Conservation (phyloP, 1,140 invertebrate species). For the Neodiprion fabricii region DNA sequence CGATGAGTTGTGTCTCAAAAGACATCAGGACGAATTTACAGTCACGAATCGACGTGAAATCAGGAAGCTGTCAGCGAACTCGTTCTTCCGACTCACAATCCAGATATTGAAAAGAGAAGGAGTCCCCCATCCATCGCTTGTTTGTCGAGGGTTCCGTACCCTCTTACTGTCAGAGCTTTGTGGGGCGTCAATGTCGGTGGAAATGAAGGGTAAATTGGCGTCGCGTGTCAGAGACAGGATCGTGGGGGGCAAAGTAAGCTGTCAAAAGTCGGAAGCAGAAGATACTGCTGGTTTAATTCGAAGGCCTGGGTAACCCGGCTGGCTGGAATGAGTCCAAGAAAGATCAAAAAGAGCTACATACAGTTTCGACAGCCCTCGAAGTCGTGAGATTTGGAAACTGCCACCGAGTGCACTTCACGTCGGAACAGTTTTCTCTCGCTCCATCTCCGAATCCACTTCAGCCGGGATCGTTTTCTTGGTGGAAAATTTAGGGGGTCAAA, state of each 20-base stretch:
- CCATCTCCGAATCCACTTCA: no score
- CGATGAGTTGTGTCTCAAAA: no score
- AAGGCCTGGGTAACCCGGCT: not conserved
- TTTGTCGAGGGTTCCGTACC: no score
- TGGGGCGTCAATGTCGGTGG: not conserved
- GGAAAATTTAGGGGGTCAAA: no score
- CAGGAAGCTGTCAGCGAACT: no score
- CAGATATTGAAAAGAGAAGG: no score
- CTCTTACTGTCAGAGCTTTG: not conserved
- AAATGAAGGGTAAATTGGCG: not conserved
- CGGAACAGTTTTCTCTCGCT: not conserved
- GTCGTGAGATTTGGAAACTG: not conserved
- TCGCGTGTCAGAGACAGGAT: not conserved
- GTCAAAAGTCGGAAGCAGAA: not conserved
- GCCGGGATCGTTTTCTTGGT: no score
- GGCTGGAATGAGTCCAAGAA: slow-evolving; percentile 1
- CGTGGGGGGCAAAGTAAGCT: not conserved
- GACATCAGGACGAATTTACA: no score
- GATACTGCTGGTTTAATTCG: not conserved
- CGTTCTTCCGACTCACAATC: no score
- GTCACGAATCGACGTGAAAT: no score
- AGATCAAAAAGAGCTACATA: not conserved
- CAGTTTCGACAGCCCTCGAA: not conserved
- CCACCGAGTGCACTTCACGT: not conserved
- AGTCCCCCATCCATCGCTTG: no score